Percentiles rank a stretch among this genome's conserved stretches.
phyloP scores from a whole-genome alignment of 2,888 invertebrate species.

The Polylopha cassiicola region DNA sequence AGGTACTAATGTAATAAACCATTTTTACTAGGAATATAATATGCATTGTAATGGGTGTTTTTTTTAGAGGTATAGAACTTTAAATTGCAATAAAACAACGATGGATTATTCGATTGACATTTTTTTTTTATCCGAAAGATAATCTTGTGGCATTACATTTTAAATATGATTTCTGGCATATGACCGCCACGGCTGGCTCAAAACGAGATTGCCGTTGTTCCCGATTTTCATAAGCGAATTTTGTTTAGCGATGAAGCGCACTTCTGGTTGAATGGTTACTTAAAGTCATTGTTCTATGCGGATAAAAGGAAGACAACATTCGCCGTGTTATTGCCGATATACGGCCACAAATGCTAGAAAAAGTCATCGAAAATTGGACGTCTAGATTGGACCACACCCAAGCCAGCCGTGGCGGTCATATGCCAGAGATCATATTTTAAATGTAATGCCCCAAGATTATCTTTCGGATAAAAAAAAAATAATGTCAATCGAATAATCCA shows the following conservation, averaged over 20 bases:
- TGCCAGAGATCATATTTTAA: no score
- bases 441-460: conserved; percentile 22
- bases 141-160: conserved; percentile 23
- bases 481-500: not conserved
- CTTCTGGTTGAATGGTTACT: conserved; percentile 14
- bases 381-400: conserved; percentile 27
- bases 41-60: no score
- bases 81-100: no score
- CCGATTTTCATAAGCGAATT: conserved; percentile 25
- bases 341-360: conserved; percentile 24
- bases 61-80: no score
- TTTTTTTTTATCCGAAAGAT: conserved; percentile 8
- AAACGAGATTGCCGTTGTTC: no score
- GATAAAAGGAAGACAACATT: conserved; percentile 12
- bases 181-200: conserved; percentile 28
- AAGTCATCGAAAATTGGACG: conserved; percentile 30
- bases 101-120: not conserved
- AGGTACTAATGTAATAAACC: no score
- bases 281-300: conserved; percentile 17
- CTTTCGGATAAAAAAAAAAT: conserved; percentile 5
- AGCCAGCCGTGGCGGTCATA: conserved; percentile 28
- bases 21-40: no score
- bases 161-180: no score
- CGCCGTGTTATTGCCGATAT: conserved; percentile 17
- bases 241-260: conserved; percentile 27